Conservation (phyloP, 2,113 vertebrate species). For the Engraulis encrasicolus region DNA sequence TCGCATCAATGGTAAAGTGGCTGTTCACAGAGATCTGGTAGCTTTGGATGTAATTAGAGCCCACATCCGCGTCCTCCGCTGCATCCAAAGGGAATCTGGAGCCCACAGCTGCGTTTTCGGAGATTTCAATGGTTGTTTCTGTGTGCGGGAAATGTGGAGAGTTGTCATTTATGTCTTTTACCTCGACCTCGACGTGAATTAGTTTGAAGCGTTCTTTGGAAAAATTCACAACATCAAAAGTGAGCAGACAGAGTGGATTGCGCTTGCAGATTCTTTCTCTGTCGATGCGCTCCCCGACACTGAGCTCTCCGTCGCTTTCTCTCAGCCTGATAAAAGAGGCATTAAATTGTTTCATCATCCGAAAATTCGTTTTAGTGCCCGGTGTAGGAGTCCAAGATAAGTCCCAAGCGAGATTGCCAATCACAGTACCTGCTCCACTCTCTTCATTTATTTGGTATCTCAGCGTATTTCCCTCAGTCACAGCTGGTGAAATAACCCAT, state of each 20-base stretch:
- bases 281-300: constrained; percentile 88
- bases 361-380: constrained; percentile 80
- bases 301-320: constrained; percentile 90
- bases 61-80: constrained; percentile 88
- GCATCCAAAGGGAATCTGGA: constrained; percentile 88
- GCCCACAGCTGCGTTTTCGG: constrained; percentile 85
- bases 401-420: constrained; percentile 92
- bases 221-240: constrained; percentile 94
- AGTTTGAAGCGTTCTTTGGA: constrained; percentile 89
- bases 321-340: constrained; percentile 88
- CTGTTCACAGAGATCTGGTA: constrained; percentile 90
- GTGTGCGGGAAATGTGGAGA: constrained; percentile 86
- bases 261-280: constrained; percentile 88
- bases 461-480: constrained; percentile 84
- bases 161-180: constrained; percentile 94
- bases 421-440: constrained; percentile 86
- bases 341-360: constrained; percentile 94
- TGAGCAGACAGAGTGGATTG: constrained; percentile 84
- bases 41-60: constrained; percentile 90
- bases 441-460: constrained; percentile 91
- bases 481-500: constrained; percentile 59
- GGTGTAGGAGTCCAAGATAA: constrained; percentile 83
- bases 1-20: constrained; percentile 90
- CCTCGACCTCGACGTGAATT: constrained; percentile 93
- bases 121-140: constrained; percentile 86